Conservation (phyloP, 2,797 vertebrate species). For the Xenops minutus region DNA sequence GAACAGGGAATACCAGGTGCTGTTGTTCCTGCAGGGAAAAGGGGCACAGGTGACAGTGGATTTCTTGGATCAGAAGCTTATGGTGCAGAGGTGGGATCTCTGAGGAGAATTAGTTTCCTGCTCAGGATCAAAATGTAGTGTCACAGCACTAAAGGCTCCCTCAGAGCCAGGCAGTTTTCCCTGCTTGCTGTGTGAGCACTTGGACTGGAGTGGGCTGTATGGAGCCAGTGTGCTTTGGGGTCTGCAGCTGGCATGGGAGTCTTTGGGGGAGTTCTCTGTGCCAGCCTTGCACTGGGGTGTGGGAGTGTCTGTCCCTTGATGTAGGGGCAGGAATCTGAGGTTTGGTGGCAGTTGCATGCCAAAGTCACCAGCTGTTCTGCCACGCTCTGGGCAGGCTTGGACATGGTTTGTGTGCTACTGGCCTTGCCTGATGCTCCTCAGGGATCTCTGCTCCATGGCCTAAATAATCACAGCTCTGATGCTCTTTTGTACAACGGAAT, state of each 20-base stretch:
- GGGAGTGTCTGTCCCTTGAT: neutral
- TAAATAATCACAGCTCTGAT: neutral
- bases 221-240: neutral
- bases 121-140: no score
- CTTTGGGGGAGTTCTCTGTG: neutral
- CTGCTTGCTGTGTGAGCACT: neutral
- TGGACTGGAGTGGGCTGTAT: neutral
- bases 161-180: neutral
- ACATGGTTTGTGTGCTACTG: neutral
- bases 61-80: neutral
- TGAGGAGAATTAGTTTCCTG: neutral
- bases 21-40: neutral
- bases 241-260: neutral
- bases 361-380: neutral
- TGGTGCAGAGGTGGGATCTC: neutral
- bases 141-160: neutral
- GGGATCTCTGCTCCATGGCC: neutral
- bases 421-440: neutral
- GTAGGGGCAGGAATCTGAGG: neutral
- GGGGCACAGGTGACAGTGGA: rapidly evolving
- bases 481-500: neutral
- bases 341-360: neutral
- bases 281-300: neutral
- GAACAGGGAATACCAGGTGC: neutral
- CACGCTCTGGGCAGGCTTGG: neutral